Conservation (phyloP, 2,888 invertebrate genomes). For the Resseliella maxima region DNA sequence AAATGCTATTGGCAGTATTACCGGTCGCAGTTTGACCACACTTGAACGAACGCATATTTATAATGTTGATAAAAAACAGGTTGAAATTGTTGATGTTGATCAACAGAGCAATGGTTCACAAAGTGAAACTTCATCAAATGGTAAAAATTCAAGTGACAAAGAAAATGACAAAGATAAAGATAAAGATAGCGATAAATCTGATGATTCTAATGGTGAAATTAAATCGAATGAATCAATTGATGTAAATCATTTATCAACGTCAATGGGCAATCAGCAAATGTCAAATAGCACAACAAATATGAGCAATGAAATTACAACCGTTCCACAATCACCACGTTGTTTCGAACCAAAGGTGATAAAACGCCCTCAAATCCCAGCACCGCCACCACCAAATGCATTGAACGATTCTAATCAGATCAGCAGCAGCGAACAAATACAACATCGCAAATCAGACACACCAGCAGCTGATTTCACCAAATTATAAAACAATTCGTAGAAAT, state of each 20-base stretch:
- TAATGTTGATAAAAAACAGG: slow-evolving; percentile 61
- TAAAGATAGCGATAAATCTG: not conserved
- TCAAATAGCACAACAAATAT: slow-evolving; percentile 51
- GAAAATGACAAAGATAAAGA: slow-evolving; percentile 16
- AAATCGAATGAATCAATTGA: not conserved
- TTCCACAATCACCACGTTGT: slow-evolving; percentile 60
- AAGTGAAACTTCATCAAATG: not conserved
- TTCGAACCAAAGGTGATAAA: slow-evolving; percentile 60
- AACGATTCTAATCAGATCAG: slow-evolving; percentile 60
- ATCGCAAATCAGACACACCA: slow-evolving; percentile 29
- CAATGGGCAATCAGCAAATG: slow-evolving; percentile 56
- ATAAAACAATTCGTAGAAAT: not conserved
- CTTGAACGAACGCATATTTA: slow-evolving; percentile 60
- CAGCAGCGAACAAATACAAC: not conserved
- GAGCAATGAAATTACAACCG: slow-evolving; percentile 28
- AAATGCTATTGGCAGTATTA: slow-evolving; percentile 57
- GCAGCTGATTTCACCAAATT: slow-evolving; percentile 26
- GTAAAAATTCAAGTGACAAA: slow-evolving; percentile 5
- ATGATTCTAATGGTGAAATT: not conserved
- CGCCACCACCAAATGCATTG: slow-evolving; percentile 59
- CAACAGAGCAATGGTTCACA: slow-evolving; percentile 51
- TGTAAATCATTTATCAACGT: slow-evolving; percentile 37
- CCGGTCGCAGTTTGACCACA: slow-evolving; percentile 58
- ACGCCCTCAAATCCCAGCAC: slow-evolving; percentile 60
- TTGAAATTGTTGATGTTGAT: slow-evolving; percentile 60